Evolutionary conservation across 1,140 invertebrate species (phyloP).

Genomic region (Popillia japonica): DNA sequence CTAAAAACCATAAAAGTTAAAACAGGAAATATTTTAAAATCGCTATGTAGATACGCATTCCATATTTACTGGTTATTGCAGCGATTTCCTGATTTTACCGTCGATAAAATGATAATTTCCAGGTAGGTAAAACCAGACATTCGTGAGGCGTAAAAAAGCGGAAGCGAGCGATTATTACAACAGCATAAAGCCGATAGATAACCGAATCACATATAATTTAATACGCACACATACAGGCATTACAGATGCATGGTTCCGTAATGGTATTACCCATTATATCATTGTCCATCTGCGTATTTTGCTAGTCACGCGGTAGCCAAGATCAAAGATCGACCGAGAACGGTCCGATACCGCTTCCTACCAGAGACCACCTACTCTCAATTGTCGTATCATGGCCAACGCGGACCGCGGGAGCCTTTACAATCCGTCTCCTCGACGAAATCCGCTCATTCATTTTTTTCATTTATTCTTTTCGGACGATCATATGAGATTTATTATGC

Average conservation of each 20-base stretch:
- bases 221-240: slow-evolving; percentile 37
- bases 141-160: neutral
- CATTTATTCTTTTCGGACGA: slow-evolving; percentile 35
- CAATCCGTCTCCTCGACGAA: slow-evolving; percentile 36
- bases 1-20: too few species aligned
- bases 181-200: slow-evolving; percentile 17
- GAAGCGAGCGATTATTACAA: slow-evolving; percentile 34
- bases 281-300: slow-evolving; percentile 40
- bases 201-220: slow-evolving; percentile 35
- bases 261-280: slow-evolving; percentile 33
- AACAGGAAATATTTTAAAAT: too few species aligned
- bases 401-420: slow-evolving; percentile 40
- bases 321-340: slow-evolving; percentile 44
- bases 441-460: slow-evolving; percentile 38
- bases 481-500: slow-evolving; percentile 38
- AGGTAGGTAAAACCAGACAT: neutral
- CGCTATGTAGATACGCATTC: too few species aligned
- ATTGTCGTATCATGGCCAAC: slow-evolving; percentile 38
- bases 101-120: slow-evolving; percentile 10
- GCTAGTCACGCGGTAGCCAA: slow-evolving; percentile 48
- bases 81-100: neutral
- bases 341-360: slow-evolving; percentile 41
- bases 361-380: slow-evolving; percentile 46
- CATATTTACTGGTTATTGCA: neutral
- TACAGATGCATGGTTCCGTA: slow-evolving; percentile 39